Base-by-base conservation (phyloP, 2,113 vertebrate genomes). In the Mormoops blainvillei region DNA sequence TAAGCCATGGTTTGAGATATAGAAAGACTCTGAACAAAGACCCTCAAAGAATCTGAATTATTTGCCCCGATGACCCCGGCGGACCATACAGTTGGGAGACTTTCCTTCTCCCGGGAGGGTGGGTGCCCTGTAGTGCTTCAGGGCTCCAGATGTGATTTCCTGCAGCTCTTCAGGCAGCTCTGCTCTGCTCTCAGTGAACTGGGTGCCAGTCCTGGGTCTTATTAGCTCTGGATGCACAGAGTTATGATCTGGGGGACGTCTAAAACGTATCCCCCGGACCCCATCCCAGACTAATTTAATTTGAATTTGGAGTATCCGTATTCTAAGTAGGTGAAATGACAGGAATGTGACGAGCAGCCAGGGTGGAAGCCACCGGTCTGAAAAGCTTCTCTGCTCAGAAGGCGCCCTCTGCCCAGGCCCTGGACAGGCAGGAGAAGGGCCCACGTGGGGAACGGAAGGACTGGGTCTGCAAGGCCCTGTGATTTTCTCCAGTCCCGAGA, bases 251-350 rank as follows among this genome's bases (percentile, higher is more conserved):
- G 36, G 58, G 26, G 24, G 16, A 1, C 19, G 54, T 87, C 52
- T 43, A 24, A 50, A 92, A 41, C 73, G 14, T 52, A 78, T 26
- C 20, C 45, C 14, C 4, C 67, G 76, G 36, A 54, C 18, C 14
- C 41, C n/a, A 94, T 31, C 24, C 33, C 43, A 83, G 54, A 89
- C 28, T 33, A 52, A 56, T 93, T 94, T 28, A 31, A 33, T 82
- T 61, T 97, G 77, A 80, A 67, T 90, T 88, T 58, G 33, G n/a
- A 76, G 56, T n/a, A 48, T 67, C 33, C 61, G 7, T 68, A 77
- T 80, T 76, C 77, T 83, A 54, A 94, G 65, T 86, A 54, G 68
- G 52, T 65, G 52, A 54, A 54, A 38, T 28, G 13, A 41, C n/a
- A 36, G 11, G 20, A 54, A 56, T 10, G 15, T 67, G 81, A 52